Conservation (phyloP, 2,888 invertebrate genomes). For the Sinodicranocentrus sp. region DNA sequence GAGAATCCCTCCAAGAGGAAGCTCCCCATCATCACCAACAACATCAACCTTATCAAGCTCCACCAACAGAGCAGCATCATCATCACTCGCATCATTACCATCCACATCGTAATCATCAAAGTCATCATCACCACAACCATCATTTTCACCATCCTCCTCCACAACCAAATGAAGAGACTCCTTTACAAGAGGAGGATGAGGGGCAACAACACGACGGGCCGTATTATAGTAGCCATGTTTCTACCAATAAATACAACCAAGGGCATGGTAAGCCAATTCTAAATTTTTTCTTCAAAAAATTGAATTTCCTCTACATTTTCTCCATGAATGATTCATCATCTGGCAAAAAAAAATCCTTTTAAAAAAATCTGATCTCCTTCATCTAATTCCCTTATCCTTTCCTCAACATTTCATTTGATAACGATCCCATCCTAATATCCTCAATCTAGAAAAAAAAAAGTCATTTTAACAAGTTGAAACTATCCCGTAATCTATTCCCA, state of each 20-base stretch:
- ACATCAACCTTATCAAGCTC: conserved; percentile 8
- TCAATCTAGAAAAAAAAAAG: no score
- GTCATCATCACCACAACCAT: conserved; percentile 53
- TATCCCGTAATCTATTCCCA: no score
- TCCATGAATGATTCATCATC: conserved; percentile 55
- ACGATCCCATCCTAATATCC: no score
- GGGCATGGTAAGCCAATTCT: conserved; percentile 40
- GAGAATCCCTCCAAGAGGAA: not conserved
- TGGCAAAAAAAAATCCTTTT: not conserved
- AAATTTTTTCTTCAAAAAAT: conserved; percentile 8
- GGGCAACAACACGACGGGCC: conserved; percentile 44
- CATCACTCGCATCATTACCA: conserved; percentile 44
- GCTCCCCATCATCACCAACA: conserved; percentile 23
- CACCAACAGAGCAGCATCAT: conserved; percentile 23
- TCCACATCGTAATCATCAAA: conserved; percentile 40
- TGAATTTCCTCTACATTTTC: conserved; percentile 2
- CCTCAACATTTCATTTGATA: no score
- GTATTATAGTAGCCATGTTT: conserved; percentile 41
- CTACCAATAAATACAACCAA: conserved; percentile 54
- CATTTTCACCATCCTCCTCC: conserved; percentile 59
- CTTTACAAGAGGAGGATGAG: no score
- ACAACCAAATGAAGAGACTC: no score
- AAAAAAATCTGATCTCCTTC: no score
- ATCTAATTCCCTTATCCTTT: no score
- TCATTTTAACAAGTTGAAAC: no score